Percentiles rank a stretch among this genome's conserved stretches.
These are phyloP conservation scores for Zelleria hepariella DNA, from an alignment of 2,888 invertebrate genomes.

Conservation along the genomic window DNA sequence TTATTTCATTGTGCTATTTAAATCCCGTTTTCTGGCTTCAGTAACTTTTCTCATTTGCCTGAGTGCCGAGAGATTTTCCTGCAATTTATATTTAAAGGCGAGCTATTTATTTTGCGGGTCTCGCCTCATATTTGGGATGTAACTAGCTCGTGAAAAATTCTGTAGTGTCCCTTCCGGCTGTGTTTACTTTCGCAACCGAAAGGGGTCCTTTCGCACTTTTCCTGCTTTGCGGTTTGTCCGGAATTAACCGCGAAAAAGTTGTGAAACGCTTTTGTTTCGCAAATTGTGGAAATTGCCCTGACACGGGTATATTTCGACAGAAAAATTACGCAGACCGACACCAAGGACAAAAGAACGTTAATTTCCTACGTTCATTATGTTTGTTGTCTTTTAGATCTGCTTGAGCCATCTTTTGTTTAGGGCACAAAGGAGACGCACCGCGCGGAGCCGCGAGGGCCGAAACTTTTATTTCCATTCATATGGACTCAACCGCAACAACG, in stretches of 20 bases:
- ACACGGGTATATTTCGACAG: not conserved
- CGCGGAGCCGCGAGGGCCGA: not conserved
- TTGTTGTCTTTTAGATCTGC: not conserved
- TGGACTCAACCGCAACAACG: not conserved
- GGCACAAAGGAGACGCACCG: not conserved
- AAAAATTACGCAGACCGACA: not conserved
- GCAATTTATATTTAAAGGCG: not conserved
- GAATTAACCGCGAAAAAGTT: slow-evolving; percentile 31
- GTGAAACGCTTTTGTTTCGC: slow-evolving; percentile 24
- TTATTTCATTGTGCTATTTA: slow-evolving; percentile 19
- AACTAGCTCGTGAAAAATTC: slow-evolving; percentile 16
- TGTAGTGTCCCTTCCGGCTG: slow-evolving; percentile 14
- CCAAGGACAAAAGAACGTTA: not conserved
- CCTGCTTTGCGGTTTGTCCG: slow-evolving; percentile 22
- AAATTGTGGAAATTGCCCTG: not conserved
- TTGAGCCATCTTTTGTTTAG: not conserved
- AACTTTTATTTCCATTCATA: not conserved
- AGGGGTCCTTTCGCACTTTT: slow-evolving; percentile 12
- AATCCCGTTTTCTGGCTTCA: slow-evolving; percentile 15
- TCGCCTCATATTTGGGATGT: not conserved
- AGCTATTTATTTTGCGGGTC: not conserved
- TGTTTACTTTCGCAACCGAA: slow-evolving; percentile 14
- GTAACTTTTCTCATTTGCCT: slow-evolving; percentile 21
- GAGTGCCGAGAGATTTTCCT: slow-evolving; percentile 12
- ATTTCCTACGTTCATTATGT: not conserved